phyloP scores from a whole-genome alignment of 1,140 invertebrate genomes.

The Drosophila mayri region DNA sequence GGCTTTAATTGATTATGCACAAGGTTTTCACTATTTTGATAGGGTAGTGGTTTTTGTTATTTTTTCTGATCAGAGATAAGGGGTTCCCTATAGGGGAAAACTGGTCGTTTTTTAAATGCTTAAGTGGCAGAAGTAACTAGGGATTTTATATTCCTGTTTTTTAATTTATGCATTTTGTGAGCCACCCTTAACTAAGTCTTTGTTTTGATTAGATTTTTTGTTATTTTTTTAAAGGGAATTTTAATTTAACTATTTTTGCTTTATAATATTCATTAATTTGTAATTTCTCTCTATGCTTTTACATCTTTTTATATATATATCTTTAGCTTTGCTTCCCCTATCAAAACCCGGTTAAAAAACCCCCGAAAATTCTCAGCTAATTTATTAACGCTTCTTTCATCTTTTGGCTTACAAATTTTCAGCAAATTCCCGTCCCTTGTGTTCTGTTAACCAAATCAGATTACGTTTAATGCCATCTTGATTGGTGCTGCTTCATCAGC shows the following conservation, averaged over 20 bases:
- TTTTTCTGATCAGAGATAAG: conserved; percentile 15
- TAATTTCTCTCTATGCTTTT: background rate
- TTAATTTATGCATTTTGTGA: conserved; percentile 20
- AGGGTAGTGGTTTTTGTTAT: conserved; percentile 52
- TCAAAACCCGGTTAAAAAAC: background rate
- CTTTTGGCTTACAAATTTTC: conserved; percentile 23
- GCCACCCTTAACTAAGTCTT: conserved; percentile 12
- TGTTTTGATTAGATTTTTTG: conserved; percentile 10
- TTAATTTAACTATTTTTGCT: background rate
- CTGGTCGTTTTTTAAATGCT: conserved; percentile 28
- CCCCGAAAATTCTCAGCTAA: conserved; percentile 15
- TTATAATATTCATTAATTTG: background rate
- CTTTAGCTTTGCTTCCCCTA: too few relatives aligned
- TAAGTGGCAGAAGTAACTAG: conserved; percentile 40
- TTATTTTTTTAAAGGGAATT: background rate
- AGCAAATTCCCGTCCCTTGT: conserved; percentile 29
- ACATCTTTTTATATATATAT: background rate
- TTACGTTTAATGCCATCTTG: conserved; percentile 57
- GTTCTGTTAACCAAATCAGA: conserved; percentile 50
- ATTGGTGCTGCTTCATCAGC: conserved; percentile 54
- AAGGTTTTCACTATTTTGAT: conserved; percentile 60
- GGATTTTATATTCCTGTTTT: conserved; percentile 21
- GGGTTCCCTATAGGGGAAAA: conserved; percentile 25
- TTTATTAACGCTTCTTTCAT: conserved; percentile 46
- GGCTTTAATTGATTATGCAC: conserved; percentile 77